Evolutionary conservation across 2,888 invertebrate genomes (phyloP).

Genomic region (Polydrusus cervinus): DNA sequence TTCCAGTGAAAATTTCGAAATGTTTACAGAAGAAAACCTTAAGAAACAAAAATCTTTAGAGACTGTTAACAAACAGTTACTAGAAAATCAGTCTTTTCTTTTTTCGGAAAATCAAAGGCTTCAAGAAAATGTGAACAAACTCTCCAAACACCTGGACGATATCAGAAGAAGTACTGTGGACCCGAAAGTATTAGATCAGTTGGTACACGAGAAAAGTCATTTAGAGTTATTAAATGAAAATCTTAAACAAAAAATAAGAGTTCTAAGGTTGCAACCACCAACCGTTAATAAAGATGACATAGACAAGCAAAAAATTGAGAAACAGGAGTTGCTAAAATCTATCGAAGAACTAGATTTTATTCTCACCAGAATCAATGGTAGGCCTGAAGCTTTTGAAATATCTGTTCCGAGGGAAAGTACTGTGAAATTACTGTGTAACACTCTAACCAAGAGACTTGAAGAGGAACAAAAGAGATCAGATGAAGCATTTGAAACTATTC

Average conservation of each 20-base stretch:
- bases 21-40: conserved; percentile 34
- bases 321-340: conserved; percentile 56
- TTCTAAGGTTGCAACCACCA: conserved; percentile 44
- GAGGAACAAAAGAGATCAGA: conserved; percentile 58
- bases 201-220: conserved; percentile 57
- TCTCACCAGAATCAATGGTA: conserved; percentile 54
- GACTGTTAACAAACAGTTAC: conserved; percentile 54
- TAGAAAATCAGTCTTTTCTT: conserved; percentile 59
- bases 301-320: conserved; percentile 53
- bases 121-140: conserved; percentile 56
- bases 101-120: conserved; percentile 58
- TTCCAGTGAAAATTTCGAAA: conserved; percentile 41
- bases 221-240: conserved; percentile 55
- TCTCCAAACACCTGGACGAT: conserved; percentile 57
- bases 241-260: conserved; percentile 56
- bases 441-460: conserved; percentile 57
- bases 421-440: conserved; percentile 50
- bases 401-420: conserved; percentile 53
- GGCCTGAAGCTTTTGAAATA: conserved; percentile 57
- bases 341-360: conserved; percentile 58
- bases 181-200: conserved; percentile 54
- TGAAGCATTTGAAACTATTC: conserved; percentile 56
- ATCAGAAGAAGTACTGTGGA: conserved; percentile 53
- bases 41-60: conserved; percentile 32
- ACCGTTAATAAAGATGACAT: conserved; percentile 43